These are phyloP conservation scores for Coracopsis vasa DNA, from an alignment of 2,113 vertebrate genomes.

Conservation along the genomic window DNA sequence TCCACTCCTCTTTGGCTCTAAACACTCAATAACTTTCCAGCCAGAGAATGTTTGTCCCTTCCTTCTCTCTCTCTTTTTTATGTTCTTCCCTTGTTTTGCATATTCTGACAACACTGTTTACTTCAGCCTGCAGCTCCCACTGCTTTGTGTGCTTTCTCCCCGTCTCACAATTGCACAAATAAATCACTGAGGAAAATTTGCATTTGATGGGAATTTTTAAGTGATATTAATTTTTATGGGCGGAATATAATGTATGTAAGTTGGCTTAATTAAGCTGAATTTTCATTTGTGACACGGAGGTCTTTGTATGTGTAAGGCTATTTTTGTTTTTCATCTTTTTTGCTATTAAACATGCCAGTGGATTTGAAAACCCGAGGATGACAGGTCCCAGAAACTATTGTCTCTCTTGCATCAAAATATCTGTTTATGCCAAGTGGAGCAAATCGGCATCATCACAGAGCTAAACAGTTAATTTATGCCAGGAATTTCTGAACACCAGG, in stretches of 20 bases:
- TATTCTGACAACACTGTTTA: conserved; percentile 60
- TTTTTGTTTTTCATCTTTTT: conserved; percentile 5
- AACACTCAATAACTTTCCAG: conserved; percentile 43
- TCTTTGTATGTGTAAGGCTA: not conserved
- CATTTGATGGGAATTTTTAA: conserved; percentile 54
- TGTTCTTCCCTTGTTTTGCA: conserved; percentile 45
- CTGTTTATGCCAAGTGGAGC: conserved; percentile 1
- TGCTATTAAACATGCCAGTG: conserved; percentile 2
- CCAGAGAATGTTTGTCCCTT: conserved; percentile 51
- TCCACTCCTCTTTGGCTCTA: conserved; percentile 26
- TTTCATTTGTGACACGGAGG: not conserved
- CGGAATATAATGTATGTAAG: not conserved
- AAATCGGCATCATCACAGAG: not conserved
- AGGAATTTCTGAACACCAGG: not conserved
- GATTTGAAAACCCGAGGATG: conserved; percentile 5
- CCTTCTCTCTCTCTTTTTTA: conserved; percentile 7
- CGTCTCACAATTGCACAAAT: conserved; percentile 34
- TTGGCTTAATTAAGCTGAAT: conserved; percentile 38
- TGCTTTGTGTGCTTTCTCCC: conserved; percentile 45
- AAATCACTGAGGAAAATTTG: conserved; percentile 53
- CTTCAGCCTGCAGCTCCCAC: conserved; percentile 38
- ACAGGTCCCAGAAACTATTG: not conserved
- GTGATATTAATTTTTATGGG: conserved; percentile 43
- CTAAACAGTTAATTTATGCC: conserved; percentile 32
- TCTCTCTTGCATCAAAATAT: not conserved